Evolutionary conservation across 35 echinoderm and acorn worm genomes (phyloP).

Genomic region (Lytechinus variegatus): DNA sequence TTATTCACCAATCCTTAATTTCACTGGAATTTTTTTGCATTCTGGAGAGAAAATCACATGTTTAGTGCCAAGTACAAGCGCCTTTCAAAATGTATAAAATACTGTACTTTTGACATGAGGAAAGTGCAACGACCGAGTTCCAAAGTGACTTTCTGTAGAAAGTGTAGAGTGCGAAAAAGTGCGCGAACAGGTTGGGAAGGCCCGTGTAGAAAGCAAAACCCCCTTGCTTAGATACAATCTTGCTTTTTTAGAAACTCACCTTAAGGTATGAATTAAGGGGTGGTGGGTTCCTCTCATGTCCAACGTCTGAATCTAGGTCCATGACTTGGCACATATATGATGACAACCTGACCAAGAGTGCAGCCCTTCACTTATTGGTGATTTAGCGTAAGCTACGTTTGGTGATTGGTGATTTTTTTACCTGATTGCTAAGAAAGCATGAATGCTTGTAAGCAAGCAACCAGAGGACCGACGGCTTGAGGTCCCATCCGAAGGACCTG

Average conservation of each 20-base stretch:
- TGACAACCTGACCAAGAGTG: no score
- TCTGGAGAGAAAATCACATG: background rate
- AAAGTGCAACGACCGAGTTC: background rate
- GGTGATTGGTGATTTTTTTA: no score
- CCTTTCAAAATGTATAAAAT: background rate
- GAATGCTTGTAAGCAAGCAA: no score
- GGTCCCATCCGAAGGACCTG: no score
- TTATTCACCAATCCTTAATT: background rate
- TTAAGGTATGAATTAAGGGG: background rate
- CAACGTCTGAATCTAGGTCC: no score
- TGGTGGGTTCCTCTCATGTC: background rate
- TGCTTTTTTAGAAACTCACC: background rate
- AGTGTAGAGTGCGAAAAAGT: background rate
- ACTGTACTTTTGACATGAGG: background rate
- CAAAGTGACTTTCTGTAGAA: background rate
- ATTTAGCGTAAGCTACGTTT: no score
- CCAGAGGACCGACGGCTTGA: no score
- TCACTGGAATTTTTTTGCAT: background rate
- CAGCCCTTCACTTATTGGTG: no score
- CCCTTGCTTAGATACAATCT: background rate
- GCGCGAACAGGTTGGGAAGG: background rate
- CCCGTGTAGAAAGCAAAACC: background rate
- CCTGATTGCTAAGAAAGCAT: no score
- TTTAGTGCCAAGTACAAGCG: background rate
- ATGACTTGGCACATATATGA: no score